These are phyloP conservation scores for Octopus sinensis DNA, from an alignment of 1,140 invertebrate species.

Conservation along the genomic window DNA sequence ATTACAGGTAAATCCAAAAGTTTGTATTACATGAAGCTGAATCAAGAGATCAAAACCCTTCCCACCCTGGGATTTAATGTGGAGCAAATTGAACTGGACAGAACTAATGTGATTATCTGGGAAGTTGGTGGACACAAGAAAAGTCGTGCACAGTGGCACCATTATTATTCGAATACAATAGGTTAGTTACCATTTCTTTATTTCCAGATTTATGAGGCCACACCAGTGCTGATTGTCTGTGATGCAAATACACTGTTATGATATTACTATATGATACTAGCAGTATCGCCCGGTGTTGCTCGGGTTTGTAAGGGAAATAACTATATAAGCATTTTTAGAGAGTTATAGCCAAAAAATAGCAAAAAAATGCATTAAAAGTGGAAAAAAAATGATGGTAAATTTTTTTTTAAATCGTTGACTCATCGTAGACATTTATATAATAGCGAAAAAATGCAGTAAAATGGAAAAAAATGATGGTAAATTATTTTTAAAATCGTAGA, in stretches of 20 bases:
- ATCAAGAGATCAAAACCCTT: slow-evolving; percentile 53
- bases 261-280: background rate
- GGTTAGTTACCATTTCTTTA: slow-evolving; percentile 23
- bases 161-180: slow-evolving; percentile 45
- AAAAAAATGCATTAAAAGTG: too few relatives aligned
- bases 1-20: slow-evolving; percentile 67
- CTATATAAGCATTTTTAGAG: too few relatives aligned
- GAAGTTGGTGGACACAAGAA: slow-evolving; percentile 57
- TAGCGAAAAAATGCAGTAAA: too few relatives aligned
- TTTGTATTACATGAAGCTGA: slow-evolving; percentile 97
- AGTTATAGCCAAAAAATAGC: too few relatives aligned
- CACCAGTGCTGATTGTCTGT: background rate
- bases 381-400: too few relatives aligned
- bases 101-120: slow-evolving; percentile 57
- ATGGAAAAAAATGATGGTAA: too few relatives aligned
- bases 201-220: slow-evolving; percentile 4
- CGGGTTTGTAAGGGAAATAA: too few relatives aligned
- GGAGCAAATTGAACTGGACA: slow-evolving; percentile 37
- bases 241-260: too few relatives aligned
- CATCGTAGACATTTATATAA: too few relatives aligned
- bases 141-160: slow-evolving; percentile 53
- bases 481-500: too few relatives aligned
- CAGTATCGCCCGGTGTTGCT: background rate
- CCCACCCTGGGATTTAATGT: slow-evolving; percentile 52
- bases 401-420: too few relatives aligned